phyloP scores from a whole-genome alignment of 2,888 invertebrate genomes.

The Polydrusus tereticollis region DNA sequence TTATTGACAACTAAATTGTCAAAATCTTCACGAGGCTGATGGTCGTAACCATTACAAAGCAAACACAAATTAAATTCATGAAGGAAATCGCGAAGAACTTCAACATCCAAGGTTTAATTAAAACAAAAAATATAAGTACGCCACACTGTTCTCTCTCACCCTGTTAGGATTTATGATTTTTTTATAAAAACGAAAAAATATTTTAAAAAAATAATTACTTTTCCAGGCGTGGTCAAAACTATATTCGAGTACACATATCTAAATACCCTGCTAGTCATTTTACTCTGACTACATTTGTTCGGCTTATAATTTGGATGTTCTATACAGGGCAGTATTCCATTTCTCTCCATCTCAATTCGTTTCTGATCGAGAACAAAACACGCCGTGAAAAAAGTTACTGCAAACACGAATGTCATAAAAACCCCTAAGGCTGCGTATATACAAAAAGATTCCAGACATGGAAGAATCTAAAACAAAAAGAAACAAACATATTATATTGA shows the following conservation, averaged over 20 bases:
- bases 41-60: no score
- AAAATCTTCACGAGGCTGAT: no score
- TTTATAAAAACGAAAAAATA: no score
- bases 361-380: slow-evolving; percentile 80
- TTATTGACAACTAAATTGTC: no score
- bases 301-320: slow-evolving; percentile 71
- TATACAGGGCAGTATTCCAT: slow-evolving; percentile 78
- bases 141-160: no score
- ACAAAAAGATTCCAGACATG: slow-evolving; percentile 86
- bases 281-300: slow-evolving; percentile 70
- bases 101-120: no score
- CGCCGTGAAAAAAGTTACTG: slow-evolving; percentile 86
- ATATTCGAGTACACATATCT: slow-evolving; percentile 74
- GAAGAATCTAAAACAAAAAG: slow-evolving; percentile 73
- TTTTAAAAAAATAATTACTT: no score
- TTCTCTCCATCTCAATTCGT: slow-evolving; percentile 74
- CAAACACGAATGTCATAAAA: slow-evolving; percentile 80
- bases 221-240: slow-evolving; percentile 76
- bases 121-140: no score
- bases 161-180: no score
- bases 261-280: slow-evolving; percentile 73
- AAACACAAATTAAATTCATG: no score
- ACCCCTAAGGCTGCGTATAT: slow-evolving; percentile 84
- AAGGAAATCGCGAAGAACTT: no score
- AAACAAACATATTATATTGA: background rate